phyloP scores from a whole-genome alignment of 1,140 invertebrate genomes.

The Melipona quadrifasciata region DNA sequence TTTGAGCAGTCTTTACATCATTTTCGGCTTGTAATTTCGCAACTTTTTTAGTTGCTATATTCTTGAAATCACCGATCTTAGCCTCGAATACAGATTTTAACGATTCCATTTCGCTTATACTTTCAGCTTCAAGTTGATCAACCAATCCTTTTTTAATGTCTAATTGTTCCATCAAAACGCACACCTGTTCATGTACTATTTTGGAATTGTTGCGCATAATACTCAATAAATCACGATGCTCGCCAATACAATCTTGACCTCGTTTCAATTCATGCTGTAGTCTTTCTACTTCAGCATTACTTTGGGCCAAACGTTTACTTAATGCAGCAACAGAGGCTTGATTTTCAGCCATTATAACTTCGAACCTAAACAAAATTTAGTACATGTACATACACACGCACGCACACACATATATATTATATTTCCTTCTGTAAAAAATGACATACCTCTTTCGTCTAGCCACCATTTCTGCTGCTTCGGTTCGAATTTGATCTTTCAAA shows the following conservation, averaged over 20 bases:
- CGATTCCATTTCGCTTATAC: constrained; percentile 70
- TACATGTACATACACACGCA: background rate
- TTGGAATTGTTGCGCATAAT: constrained; percentile 73
- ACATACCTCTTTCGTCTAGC: constrained; percentile 69
- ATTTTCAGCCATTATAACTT: constrained; percentile 78
- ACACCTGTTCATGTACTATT: constrained; percentile 71
- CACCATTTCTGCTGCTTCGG: constrained; percentile 78
- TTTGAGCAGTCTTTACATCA: constrained; percentile 61
- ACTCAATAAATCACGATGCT: constrained; percentile 71
- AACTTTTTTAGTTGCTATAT: constrained; percentile 67
- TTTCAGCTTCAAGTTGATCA: constrained; percentile 71
- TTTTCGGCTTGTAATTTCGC: constrained; percentile 65
- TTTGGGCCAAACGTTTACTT: constrained; percentile 72
- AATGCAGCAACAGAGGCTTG: constrained; percentile 76
- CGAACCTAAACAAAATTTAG: constrained; percentile 64
- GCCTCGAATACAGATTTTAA: constrained; percentile 67
- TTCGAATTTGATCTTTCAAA: constrained; percentile 77
- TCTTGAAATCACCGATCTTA: constrained; percentile 72
- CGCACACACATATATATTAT: background rate
- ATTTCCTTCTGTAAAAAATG: background rate
- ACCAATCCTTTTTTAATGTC: constrained; percentile 69
- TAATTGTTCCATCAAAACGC: constrained; percentile 69
- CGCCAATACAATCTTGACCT: constrained; percentile 66
- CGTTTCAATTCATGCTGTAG: constrained; percentile 73
- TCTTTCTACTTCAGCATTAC: constrained; percentile 75